Evolutionary conservation across 2,113 vertebrate genomes (phyloP).

Genomic region (Piaya cayana): DNA sequence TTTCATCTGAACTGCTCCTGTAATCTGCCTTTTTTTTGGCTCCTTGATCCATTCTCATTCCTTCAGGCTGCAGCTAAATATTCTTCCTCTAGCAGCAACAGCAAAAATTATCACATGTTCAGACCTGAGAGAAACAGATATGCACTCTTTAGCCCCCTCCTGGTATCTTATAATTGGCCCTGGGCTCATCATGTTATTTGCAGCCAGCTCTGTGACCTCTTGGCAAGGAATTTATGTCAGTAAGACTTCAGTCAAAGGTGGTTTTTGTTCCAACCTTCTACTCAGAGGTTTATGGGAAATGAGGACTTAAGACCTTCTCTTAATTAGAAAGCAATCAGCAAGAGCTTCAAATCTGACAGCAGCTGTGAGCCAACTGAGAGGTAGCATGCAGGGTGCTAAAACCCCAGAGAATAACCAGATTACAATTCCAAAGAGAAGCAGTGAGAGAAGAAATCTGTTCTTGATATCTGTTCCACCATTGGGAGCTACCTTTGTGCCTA

Average conservation of each 20-base stretch:
- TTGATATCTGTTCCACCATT: not conserved
- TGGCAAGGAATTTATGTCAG: not conserved
- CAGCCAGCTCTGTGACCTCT: not conserved
- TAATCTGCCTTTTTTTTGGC: not conserved
- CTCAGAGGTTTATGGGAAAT: not conserved
- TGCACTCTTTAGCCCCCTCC: not conserved
- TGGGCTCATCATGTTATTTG: not conserved
- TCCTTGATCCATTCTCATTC: not conserved
- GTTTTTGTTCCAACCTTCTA: not conserved
- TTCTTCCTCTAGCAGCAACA: not conserved
- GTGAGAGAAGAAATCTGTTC: not conserved
- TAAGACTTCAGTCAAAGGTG: not conserved
- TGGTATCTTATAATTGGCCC: not conserved
- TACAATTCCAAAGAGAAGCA: not conserved
- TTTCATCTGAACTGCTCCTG: not conserved
- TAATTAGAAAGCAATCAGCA: constrained; percentile 37
- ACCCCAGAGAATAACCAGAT: not conserved
- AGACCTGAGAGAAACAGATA: constrained; percentile 1
- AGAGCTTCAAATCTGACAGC: not conserved
- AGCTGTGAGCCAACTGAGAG: not conserved
- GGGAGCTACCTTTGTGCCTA: not conserved
- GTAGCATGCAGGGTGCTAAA: not conserved
- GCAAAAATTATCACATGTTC: constrained; percentile 2
- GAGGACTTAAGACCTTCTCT: constrained; percentile 1
- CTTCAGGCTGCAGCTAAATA: constrained; percentile 11